Percentiles rank a stretch among this genome's conserved stretches.
These are phyloP conservation scores for Pristis pectinata DNA, from an alignment of 2,797 vertebrate species.

Conservation along the genomic window DNA sequence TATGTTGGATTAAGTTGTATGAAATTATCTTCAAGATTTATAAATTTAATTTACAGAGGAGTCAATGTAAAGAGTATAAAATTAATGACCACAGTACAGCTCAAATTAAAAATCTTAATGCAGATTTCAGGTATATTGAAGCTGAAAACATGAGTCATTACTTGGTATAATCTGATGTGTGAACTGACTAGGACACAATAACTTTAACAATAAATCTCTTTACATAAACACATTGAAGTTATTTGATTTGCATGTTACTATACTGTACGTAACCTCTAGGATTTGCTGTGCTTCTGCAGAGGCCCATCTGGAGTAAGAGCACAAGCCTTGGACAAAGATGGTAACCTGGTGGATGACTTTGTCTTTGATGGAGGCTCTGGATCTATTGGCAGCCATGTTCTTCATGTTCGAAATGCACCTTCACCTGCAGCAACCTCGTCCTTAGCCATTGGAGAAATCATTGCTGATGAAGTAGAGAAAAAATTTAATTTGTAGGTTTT, in stretches of 20 bases:
- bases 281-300: constrained; percentile 44
- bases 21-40: not conserved
- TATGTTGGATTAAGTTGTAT: not conserved
- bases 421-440: constrained; percentile 93
- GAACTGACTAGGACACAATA: not conserved
- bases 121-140: not conserved
- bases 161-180: not conserved
- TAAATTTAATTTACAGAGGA: not conserved
- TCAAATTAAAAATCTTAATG: not conserved
- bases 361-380: constrained; percentile 83
- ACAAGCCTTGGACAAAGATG: constrained; percentile 76
- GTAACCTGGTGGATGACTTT: constrained; percentile 89
- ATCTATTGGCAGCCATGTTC: constrained; percentile 66
- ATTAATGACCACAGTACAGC: not conserved
- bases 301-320: constrained; percentile 87
- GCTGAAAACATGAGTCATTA: not conserved
- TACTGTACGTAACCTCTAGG: not conserved
- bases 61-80: not conserved
- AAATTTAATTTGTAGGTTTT: constrained; percentile 64
- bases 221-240: not conserved
- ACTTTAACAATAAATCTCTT: not conserved
- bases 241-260: not conserved
- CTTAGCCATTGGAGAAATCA: constrained; percentile 78
- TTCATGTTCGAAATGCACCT: constrained; percentile 89
- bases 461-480: constrained; percentile 71